Evolutionary conservation across 1,140 invertebrate species (phyloP).

Genomic region (Drosophila pseudoobscura): DNA sequence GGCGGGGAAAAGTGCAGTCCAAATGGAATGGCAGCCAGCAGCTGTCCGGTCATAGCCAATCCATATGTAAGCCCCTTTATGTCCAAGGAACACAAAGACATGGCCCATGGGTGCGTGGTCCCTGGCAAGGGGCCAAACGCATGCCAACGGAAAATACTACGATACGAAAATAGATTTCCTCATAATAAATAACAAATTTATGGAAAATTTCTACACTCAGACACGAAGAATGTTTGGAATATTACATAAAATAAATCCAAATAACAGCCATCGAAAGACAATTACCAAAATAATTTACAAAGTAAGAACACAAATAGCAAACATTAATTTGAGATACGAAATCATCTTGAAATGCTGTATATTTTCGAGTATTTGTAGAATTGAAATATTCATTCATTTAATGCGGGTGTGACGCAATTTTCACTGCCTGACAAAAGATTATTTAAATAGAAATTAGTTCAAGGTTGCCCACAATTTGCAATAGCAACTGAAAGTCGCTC

Average conservation of each 20-base stretch:
- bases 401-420: slow-evolving; percentile 65
- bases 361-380: slow-evolving; percentile 1
- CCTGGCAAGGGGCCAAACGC: slow-evolving; percentile 64
- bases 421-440: slow-evolving; percentile 61
- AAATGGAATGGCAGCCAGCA: slow-evolving; percentile 38
- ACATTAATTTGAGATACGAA: slow-evolving; percentile 25
- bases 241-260: slow-evolving; percentile 67
- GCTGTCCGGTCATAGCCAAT: slow-evolving; percentile 39
- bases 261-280: slow-evolving; percentile 21
- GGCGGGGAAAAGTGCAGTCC: slow-evolving; percentile 47
- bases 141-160: slow-evolving; percentile 48
- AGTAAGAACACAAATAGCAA: slow-evolving; percentile 30
- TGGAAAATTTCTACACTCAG: slow-evolving; percentile 60
- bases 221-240: slow-evolving; percentile 42
- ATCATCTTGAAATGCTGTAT: slow-evolving; percentile 2
- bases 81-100: slow-evolving; percentile 18
- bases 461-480: slow-evolving; percentile 73
- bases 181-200: slow-evolving; percentile 65
- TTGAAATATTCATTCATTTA: slow-evolving; percentile 40
- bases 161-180: slow-evolving; percentile 63
- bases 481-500: slow-evolving; percentile 49
- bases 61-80: background rate
- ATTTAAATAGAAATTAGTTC: slow-evolving; percentile 82
- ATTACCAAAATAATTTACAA: slow-evolving; percentile 57
- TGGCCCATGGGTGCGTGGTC: slow-evolving; percentile 56